Evolutionary conservation across 2,797 vertebrate genomes (phyloP).

Genomic region (Oreortyx pictus): DNA sequence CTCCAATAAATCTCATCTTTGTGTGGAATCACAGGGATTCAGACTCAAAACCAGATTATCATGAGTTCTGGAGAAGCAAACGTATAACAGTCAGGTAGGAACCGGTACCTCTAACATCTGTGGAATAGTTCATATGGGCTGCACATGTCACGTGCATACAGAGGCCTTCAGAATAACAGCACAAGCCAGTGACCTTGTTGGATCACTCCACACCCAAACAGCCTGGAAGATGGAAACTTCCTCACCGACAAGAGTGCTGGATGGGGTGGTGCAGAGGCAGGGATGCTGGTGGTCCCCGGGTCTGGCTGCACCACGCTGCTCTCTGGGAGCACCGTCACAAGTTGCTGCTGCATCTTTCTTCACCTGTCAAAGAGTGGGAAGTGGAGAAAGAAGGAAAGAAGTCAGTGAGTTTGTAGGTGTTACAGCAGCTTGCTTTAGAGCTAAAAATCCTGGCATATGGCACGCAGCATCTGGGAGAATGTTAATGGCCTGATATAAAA

Average conservation of each 20-base stretch:
- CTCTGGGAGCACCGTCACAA: accelerated
- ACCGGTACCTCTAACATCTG: accelerated
- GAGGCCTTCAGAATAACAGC: neutral
- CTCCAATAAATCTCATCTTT: neutral
- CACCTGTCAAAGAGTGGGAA: accelerated
- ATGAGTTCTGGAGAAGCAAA: neutral
- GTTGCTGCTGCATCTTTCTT: accelerated
- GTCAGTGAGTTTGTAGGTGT: neutral
- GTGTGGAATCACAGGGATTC: neutral
- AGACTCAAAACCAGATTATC: neutral
- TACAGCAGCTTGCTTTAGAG: constrained; percentile 22
- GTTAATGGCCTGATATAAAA: constrained; percentile 37
- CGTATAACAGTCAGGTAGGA: neutral
- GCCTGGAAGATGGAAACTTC: neutral
- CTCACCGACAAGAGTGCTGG: neutral
- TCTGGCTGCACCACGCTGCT: accelerated
- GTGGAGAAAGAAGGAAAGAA: neutral
- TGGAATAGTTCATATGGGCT: neutral
- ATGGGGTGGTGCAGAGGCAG: accelerated
- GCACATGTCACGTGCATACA: neutral
- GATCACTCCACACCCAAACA: neutral
- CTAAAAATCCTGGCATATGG: constrained; percentile 46
- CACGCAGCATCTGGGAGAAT: constrained; percentile 46
- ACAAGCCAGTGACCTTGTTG: neutral
- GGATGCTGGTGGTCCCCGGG: neutral